phyloP scores from a whole-genome alignment of 2,113 vertebrate species.

The Pseudolaguvia tuberculata region DNA sequence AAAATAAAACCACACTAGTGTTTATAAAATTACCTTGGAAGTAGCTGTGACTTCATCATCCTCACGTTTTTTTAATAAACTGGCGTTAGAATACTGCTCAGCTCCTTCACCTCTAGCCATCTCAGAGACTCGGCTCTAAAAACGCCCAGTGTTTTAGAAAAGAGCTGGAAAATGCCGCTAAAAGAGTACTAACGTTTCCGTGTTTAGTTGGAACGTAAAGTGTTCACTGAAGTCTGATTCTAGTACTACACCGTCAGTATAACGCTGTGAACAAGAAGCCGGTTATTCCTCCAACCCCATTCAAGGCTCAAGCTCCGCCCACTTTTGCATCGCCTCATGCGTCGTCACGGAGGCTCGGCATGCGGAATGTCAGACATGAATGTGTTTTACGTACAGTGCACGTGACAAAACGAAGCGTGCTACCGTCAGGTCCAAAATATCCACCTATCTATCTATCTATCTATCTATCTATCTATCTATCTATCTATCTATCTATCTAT shows the following conservation, averaged over 20 bases:
- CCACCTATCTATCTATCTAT: not conserved
- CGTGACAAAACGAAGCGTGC: not conserved
- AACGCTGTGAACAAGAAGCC: not conserved
- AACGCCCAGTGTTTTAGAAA: not conserved
- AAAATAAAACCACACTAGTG: not conserved
- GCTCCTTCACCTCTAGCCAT: constrained; percentile 71
- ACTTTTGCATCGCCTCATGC: not conserved
- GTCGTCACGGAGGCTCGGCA: not conserved
- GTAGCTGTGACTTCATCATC: constrained; percentile 44
- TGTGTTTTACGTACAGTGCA: not conserved
- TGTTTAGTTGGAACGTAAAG: not conserved
- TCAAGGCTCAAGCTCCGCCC: not conserved
- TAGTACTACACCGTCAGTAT: not conserved
- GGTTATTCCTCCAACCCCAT: not conserved
- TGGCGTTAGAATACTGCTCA: constrained; percentile 66
- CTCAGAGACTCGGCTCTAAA: not conserved
- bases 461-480: too few relatives aligned
- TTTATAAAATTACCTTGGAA: constrained; percentile 51
- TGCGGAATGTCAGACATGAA: too few relatives aligned
- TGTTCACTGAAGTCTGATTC: not conserved
- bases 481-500: too few relatives aligned
- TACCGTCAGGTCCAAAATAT: not conserved
- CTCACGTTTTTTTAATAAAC: constrained; percentile 59
- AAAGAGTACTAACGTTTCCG: too few relatives aligned
- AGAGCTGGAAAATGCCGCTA: not conserved